phyloP scores from a whole-genome alignment of 2,113 vertebrate genomes.

The Sceloporus undulatus region DNA sequence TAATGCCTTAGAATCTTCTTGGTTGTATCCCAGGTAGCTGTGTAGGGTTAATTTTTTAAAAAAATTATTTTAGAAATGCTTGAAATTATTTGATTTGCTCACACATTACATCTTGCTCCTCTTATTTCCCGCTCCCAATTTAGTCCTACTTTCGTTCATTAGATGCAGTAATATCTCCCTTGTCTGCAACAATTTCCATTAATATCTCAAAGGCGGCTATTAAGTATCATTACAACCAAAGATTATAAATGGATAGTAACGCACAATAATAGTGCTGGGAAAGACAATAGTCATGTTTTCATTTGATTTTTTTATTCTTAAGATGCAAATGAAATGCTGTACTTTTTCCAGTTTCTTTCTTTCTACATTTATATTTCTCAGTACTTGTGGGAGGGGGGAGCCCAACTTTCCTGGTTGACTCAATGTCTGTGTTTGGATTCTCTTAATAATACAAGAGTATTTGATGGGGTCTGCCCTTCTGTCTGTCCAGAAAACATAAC shows the following conservation, averaged over 20 bases:
- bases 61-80: constrained; percentile 64
- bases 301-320: constrained; percentile 83
- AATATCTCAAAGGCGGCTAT: constrained; percentile 85
- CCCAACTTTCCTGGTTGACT: constrained; percentile 61
- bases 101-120: constrained; percentile 76
- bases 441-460: constrained; percentile 65
- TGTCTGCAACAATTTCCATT: constrained; percentile 86
- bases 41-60: constrained; percentile 74
- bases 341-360: constrained; percentile 61
- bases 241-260: constrained; percentile 77
- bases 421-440: constrained; percentile 72
- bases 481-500: constrained; percentile 42
- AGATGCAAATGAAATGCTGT: constrained; percentile 77
- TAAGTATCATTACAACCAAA: constrained; percentile 84
- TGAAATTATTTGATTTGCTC: constrained; percentile 77
- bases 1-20: neutral
- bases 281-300: constrained; percentile 84
- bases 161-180: constrained; percentile 79
- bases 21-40: constrained; percentile 50
- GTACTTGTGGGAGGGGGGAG: constrained; percentile 51
- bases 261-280: constrained; percentile 72
- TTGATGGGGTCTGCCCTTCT: constrained; percentile 53
- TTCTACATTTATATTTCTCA: constrained; percentile 65
- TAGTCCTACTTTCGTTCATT: constrained; percentile 80
- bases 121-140: constrained; percentile 54